Evolutionary conservation across 2,888 invertebrate genomes (phyloP), one percentile per base, ranked within the genome.

Genomic region (Julus scandinavius): DNA sequence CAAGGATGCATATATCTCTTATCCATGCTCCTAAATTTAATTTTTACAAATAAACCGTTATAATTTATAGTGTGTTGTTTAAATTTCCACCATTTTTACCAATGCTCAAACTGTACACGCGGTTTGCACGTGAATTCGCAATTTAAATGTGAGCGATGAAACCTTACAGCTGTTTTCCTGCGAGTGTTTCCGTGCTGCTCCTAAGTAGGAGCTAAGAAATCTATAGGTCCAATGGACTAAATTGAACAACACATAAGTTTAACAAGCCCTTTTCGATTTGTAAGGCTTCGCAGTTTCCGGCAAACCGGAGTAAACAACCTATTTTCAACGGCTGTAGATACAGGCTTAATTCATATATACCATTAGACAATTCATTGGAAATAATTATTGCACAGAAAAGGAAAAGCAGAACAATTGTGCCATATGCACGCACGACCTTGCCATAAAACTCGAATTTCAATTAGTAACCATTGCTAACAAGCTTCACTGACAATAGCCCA

Each of bases 81-180:
- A 29, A 29, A 29, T 29, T 29, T 54, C 58, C 20, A 5, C 41
- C 80, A 72, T 85, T 40, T 80, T 15, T 45, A 29, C 0, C n/a
- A 45, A 88, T 15, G 85, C 7, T 20, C 29, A 40, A 7, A 5
- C 41, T 72, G 20, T 87, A 29, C 41, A 49, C 29, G 85, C 20
- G 49, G 41, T 85, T 85, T 85, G 38, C 85, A 85, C 41, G 85
- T 45, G 85, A 83, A 38, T n/a, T 63, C 63, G n/a, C 63, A 63
- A 63, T 63, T 63, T 63, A 63, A 63, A 63, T 63, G 13, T 17
- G 58, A 20, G 20, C 6, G 5, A 63, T 20, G 63, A n/a, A 63
- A 20, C 63, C 63, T 63, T 63, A 20, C 6, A 20, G 50, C 50
- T 50, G 50, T 50, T 50, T 50, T 13, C 50, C 50, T 50, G 50